These are phyloP conservation scores for Paracanthobrama guichenoti DNA, from an alignment of 2,113 vertebrate species.

Conservation along the genomic window DNA sequence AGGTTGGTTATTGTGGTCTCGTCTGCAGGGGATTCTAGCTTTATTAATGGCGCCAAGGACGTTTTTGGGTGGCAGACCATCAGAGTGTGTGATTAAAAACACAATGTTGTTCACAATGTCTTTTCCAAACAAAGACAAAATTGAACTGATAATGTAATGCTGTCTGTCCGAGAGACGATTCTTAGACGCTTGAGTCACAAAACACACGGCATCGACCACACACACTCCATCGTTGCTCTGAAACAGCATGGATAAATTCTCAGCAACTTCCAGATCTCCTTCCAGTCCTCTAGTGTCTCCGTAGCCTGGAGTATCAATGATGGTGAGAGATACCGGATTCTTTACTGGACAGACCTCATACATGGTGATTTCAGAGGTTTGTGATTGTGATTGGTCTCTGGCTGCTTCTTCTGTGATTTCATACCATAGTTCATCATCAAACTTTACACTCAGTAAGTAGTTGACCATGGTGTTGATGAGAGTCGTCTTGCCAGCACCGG, in stretches of 20 bases:
- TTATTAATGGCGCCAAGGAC: neutral
- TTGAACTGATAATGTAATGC: too few species aligned
- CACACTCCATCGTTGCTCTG: neutral
- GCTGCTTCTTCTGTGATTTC: slow-evolving; percentile 55
- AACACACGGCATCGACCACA: too few species aligned
- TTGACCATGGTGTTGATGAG: slow-evolving; percentile 59
- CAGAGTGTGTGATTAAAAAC: slow-evolving; percentile 44
- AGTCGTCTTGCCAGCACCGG: slow-evolving; percentile 57
- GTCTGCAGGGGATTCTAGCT: slow-evolving; percentile 23
- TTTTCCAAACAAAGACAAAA: slow-evolving; percentile 38
- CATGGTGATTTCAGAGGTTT: slow-evolving; percentile 55
- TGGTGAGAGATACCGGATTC: too few species aligned
- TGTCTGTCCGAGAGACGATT: too few species aligned
- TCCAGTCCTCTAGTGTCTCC: neutral
- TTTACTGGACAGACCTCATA: slow-evolving; percentile 24
- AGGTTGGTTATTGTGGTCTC: neutral
- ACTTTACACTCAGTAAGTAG: slow-evolving; percentile 54
- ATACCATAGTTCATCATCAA: slow-evolving; percentile 48
- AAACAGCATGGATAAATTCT: slow-evolving; percentile 47
- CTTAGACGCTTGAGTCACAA: too few species aligned
- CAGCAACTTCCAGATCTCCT: slow-evolving; percentile 32
- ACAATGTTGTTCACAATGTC: slow-evolving; percentile 46
- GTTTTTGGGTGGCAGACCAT: slow-evolving; percentile 31
- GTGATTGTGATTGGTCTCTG: slow-evolving; percentile 49
- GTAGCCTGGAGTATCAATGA: too few species aligned